phyloP scores from a whole-genome alignment of 2,888 invertebrate species.

The Stenurella melanura region DNA sequence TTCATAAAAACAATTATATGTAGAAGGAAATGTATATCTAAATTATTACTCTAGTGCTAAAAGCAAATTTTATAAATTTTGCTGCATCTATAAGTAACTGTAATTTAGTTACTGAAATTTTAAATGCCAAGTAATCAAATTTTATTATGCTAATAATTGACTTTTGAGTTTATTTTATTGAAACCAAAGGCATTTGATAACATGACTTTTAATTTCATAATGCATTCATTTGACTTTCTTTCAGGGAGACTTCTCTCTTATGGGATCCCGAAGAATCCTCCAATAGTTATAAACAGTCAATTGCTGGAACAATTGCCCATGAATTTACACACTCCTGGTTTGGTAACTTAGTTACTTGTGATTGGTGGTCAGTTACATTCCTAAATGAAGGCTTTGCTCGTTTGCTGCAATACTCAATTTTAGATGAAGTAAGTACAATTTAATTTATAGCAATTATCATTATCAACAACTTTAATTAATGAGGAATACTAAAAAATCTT shows the following conservation, averaged over 20 bases:
- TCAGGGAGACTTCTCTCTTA: slow-evolving; percentile 78
- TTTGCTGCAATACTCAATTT: slow-evolving; percentile 81
- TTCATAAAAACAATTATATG: no score
- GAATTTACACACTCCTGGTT: slow-evolving; percentile 91
- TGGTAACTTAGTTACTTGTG: slow-evolving; percentile 84
- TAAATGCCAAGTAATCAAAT: no score
- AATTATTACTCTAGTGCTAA: no score
- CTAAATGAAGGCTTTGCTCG: slow-evolving; percentile 85
- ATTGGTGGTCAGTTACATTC: slow-evolving; percentile 86
- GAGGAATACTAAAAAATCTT: neutral
- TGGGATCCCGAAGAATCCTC: slow-evolving; percentile 74
- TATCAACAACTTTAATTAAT: neutral
- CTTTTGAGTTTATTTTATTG: no score
- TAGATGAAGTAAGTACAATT: slow-evolving; percentile 50
- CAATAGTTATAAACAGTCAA: slow-evolving; percentile 78
- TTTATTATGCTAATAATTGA: no score
- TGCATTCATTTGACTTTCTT: slow-evolving; percentile 44
- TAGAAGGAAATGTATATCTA: no score
- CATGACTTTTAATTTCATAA: no score
- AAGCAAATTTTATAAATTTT: no score
- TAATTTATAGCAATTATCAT: no score
- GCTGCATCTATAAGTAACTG: no score
- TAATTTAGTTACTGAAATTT: no score
- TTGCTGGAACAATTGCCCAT: slow-evolving; percentile 82
- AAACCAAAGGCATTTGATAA: no score